Base-by-base conservation (phyloP, 2,113 vertebrate genomes). In the Stercorarius parasiticus region DNA sequence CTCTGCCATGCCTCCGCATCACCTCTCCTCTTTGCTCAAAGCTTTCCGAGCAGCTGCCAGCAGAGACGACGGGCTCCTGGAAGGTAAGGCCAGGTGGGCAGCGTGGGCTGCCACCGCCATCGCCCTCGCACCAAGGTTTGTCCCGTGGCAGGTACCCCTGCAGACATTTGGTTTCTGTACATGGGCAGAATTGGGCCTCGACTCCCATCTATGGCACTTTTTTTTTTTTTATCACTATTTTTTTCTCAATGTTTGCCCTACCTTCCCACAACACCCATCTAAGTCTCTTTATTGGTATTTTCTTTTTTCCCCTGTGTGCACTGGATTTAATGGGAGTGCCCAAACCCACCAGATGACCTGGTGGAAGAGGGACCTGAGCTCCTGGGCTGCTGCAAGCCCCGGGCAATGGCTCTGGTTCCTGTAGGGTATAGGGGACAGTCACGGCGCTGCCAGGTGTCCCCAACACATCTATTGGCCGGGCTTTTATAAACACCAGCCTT, bases 311-410 rank as follows among this genome's bases (percentile, higher is more conserved):
- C 27, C 61, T 10, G 27, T 7, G 15, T 56, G 34, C 42, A 5
- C 52, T 16, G 73, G 91, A 40, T 70, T 85, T 50, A 19, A 76
- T 49, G 34, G 59, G 59, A 11, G 42, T 25, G 50, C n/a, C 27
- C 7, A 12, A 69, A 23, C 47, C 25, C 0, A 0, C 13, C 3
- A 0, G 27, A 10, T 47, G 59, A 53, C 25, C 25, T 3, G 29
- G 45, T 18, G 52, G 90, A 55, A 53, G 53, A 66, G 36, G 58
- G 59, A 34, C 2, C 56, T 6, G 34, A 43, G 34, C 40, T 80
- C 43, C 30, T 27, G 0, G 52, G 43, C 53, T 15, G 45, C 40
- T 13, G 66, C 32, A 23, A 86, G 36, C 71, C 80, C 36, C 6
- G 36, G 80, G 59, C 50, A 52, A 2, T 0, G 15, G 6, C 45